Conservation (phyloP, 1,140 invertebrate species). For the Antheraea pernyi region DNA sequence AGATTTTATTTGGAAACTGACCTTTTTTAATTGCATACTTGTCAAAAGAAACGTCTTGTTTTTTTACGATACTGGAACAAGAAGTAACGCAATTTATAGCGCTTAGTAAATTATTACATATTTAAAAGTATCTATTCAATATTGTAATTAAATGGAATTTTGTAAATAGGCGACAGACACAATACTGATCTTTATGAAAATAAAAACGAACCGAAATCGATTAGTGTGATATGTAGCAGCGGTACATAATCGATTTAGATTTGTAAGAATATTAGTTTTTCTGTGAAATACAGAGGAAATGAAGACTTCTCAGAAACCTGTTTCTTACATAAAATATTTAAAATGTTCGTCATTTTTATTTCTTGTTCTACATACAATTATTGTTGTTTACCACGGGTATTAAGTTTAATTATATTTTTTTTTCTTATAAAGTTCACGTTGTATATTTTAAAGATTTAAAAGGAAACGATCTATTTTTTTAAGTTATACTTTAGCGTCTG, state of each 20-base stretch:
- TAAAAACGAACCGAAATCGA: not conserved
- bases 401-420: not conserved
- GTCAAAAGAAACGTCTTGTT: slow-evolving; percentile 1
- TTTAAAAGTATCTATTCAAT: not conserved
- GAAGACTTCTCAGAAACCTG: not conserved
- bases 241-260: not conserved
- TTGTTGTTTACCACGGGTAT: not conserved
- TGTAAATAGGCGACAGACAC: not conserved
- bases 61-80: too few relatives aligned
- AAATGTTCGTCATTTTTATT: not conserved
- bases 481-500: too few relatives aligned
- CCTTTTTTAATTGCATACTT: slow-evolving; percentile 39
- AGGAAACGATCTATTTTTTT: too few relatives aligned
- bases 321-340: too few relatives aligned
- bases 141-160: not conserved
- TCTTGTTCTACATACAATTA: not conserved
- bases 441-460: too few relatives aligned
- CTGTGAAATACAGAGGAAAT: not conserved
- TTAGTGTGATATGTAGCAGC: not conserved
- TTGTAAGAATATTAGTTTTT: not conserved
- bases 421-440: too few relatives aligned
- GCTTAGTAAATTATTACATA: not conserved
- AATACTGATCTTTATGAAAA: not conserved
- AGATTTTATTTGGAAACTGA: slow-evolving; percentile 38
- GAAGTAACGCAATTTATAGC: too few relatives aligned